Evolutionary conservation across 2,888 invertebrate species (phyloP).

Genomic region (Campopleginae sp.): DNA sequence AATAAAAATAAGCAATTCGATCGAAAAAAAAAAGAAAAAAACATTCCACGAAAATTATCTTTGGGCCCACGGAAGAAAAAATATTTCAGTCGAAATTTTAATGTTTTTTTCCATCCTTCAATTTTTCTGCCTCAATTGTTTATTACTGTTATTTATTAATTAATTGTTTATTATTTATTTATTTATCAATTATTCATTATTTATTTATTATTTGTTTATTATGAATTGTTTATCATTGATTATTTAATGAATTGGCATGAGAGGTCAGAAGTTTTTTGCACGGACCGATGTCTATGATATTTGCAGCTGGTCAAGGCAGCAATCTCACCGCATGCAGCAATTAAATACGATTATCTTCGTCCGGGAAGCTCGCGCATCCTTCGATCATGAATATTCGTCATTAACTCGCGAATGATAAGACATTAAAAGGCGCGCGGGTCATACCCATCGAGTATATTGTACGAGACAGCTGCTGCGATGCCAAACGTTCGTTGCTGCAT

Average conservation of each 20-base stretch:
- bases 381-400: slow-evolving; percentile 22
- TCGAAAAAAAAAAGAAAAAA: background rate
- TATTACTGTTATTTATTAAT: too few species aligned
- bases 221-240: background rate
- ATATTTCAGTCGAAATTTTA: too few species aligned
- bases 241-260: background rate
- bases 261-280: background rate
- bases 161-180: too few species aligned
- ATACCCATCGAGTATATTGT: slow-evolving; percentile 11
- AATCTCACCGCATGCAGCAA: slow-evolving; percentile 25
- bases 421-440: slow-evolving; percentile 4
- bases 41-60: background rate
- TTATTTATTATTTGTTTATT: background rate
- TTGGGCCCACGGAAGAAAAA: too few species aligned
- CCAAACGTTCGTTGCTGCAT: slow-evolving; percentile 31
- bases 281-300: background rate
- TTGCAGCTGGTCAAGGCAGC: slow-evolving; percentile 1
- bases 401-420: slow-evolving; percentile 26
- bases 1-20: background rate
- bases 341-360: slow-evolving; percentile 54
- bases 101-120: too few species aligned
- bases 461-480: slow-evolving; percentile 24
- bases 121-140: too few species aligned
- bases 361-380: slow-evolving; percentile 46
- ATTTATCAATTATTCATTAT: too few species aligned